phyloP scores from a whole-genome alignment of 2,888 invertebrate species.

The Euplagia quadripunctaria region DNA sequence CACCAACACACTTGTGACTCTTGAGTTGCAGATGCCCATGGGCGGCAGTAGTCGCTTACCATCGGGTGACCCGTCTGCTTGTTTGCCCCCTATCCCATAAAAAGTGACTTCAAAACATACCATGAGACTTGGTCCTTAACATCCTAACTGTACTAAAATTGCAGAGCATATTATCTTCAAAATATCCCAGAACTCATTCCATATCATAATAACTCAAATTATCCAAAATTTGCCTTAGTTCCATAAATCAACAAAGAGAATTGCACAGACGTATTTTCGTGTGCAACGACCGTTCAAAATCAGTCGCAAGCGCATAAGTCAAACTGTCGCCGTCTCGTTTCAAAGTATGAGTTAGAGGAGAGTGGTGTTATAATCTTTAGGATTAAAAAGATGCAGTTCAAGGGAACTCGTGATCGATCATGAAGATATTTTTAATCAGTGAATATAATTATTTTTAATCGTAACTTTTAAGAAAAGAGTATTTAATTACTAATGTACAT shows the following conservation, averaged over 20 bases:
- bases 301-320: constrained; percentile 66
- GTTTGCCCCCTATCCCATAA: too few relatives aligned
- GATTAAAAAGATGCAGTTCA: constrained; percentile 52
- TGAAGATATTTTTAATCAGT: constrained; percentile 26
- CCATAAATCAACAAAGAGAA: constrained; percentile 45
- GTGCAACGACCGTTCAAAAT: constrained; percentile 53
- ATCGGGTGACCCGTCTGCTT: too few relatives aligned
- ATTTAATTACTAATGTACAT: too few relatives aligned
- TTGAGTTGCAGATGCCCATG: too few relatives aligned
- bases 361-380: constrained; percentile 63
- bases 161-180: background rate
- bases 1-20: too few relatives aligned
- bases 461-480: background rate
- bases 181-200: background rate
- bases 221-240: constrained; percentile 28
- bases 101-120: too few relatives aligned
- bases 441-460: background rate
- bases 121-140: background rate
- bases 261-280: constrained; percentile 27
- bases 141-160: background rate
- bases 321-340: constrained; percentile 63
- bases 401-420: constrained; percentile 47
- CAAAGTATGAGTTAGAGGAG: constrained; percentile 39
- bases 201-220: constrained; percentile 6
- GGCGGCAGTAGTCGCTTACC: too few relatives aligned